Evolutionary conservation across 2,888 invertebrate species (phyloP).

Genomic region (Eristalis tenax): DNA sequence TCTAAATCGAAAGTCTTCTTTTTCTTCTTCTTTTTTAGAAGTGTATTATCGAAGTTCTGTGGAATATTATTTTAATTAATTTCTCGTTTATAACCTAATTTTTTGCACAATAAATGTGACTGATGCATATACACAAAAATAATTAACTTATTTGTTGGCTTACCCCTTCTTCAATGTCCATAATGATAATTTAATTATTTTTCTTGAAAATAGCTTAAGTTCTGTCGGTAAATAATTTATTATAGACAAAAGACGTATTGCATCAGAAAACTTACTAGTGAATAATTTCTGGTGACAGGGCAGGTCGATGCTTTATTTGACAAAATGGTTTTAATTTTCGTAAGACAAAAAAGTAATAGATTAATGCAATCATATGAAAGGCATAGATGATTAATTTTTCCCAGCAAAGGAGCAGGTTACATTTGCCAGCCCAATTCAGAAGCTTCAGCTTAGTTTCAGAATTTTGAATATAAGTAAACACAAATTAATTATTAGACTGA

Average conservation of each 20-base stretch:
- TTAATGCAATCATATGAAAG: neutral
- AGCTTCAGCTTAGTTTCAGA: no score
- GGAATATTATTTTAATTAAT: constrained; percentile 48
- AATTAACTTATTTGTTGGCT: constrained; percentile 60
- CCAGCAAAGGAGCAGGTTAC: neutral
- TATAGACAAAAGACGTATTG: constrained; percentile 72
- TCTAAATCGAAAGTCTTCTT: constrained; percentile 95
- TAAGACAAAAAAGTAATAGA: constrained; percentile 10
- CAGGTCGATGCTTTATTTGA: constrained; percentile 65
- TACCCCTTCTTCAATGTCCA: constrained; percentile 77
- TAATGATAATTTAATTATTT: constrained; percentile 51
- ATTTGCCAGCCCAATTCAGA: no score
- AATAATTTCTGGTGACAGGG: constrained; percentile 71
- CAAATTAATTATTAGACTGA: no score
- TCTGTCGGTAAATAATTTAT: constrained; percentile 13
- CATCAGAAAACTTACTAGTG: constrained; percentile 74
- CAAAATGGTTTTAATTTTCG: constrained; percentile 24
- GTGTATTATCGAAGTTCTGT: constrained; percentile 91
- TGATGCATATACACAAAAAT: constrained; percentile 17
- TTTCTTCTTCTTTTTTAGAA: constrained; percentile 95
- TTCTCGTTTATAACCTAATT: constrained; percentile 57
- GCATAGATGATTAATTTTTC: neutral
- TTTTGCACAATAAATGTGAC: constrained; percentile 44
- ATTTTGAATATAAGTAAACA: no score
- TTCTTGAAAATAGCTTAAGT: constrained; percentile 6